phyloP scores from a whole-genome alignment of 2,888 invertebrate genomes.

The Myathropa florea region DNA sequence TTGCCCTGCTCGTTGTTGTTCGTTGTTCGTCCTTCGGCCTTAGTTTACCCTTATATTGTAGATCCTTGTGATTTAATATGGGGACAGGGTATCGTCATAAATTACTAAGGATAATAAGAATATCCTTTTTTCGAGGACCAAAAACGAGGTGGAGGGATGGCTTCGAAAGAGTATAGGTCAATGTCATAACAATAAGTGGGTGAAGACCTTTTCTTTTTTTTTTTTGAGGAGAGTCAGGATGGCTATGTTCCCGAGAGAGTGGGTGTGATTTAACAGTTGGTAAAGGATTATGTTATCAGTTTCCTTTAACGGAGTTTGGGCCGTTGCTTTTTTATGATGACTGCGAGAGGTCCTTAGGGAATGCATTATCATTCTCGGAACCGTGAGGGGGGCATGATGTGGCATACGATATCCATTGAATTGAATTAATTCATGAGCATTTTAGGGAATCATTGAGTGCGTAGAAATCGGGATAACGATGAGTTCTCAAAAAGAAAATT shows the following conservation, averaged over 20 bases:
- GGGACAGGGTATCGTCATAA: constrained; percentile 18
- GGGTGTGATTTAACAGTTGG: background rate
- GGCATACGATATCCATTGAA: background rate
- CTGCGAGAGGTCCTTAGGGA: background rate
- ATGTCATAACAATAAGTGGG: constrained; percentile 17
- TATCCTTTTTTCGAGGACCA: constrained; percentile 7
- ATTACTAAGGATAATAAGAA: constrained; percentile 44
- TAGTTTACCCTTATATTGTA: background rate
- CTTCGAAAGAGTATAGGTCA: constrained; percentile 22
- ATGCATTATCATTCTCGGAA: background rate
- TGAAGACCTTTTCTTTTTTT: background rate
- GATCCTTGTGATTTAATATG: constrained; percentile 3
- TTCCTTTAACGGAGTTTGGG: background rate
- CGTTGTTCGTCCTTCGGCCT: background rate
- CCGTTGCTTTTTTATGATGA: background rate
- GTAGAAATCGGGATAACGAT: background rate
- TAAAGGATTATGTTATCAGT: constrained; percentile 6
- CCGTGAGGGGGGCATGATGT: too few species aligned
- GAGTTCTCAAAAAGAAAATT: background rate
- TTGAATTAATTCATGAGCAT: background rate
- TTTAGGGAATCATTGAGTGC: background rate
- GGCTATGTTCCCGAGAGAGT: background rate
- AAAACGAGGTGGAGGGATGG: too few species aligned
- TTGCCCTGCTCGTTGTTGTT: background rate
- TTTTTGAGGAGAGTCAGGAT: background rate